Percentiles rank a stretch among this genome's conserved stretches.
phyloP scores from a whole-genome alignment of 2,113 vertebrate genomes.

The Clarias batrachus region DNA sequence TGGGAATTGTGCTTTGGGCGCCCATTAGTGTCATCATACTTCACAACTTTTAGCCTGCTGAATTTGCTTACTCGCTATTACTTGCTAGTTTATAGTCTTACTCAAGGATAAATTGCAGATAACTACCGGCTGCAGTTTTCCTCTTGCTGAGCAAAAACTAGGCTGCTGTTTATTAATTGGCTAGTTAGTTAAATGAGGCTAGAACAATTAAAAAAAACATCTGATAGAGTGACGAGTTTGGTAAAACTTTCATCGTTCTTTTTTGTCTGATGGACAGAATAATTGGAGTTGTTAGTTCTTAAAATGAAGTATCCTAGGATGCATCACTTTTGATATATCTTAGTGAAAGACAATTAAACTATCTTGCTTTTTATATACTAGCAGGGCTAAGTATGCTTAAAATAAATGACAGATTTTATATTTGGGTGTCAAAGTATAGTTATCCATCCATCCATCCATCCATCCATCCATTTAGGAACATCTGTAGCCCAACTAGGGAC shows the following conservation, averaged over 20 bases:
- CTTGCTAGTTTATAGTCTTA: not conserved
- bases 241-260: not conserved
- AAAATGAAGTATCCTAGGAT: not conserved
- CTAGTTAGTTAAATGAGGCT: not conserved
- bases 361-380: too few relatives aligned
- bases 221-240: not conserved
- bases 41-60: constrained; percentile 1
- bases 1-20: not conserved
- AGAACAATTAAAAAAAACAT: too few relatives aligned
- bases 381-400: too few relatives aligned
- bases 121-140: not conserved
- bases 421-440: too few relatives aligned
- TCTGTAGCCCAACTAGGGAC: too few relatives aligned
- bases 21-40: constrained; percentile 1
- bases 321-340: not conserved
- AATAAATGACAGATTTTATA: too few relatives aligned
- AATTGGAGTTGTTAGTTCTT: not conserved
- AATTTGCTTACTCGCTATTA: constrained; percentile 8
- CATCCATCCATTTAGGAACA: too few relatives aligned
- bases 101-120: not conserved
- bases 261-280: not conserved
- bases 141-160: not conserved
- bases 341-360: too few relatives aligned
- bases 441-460: too few relatives aligned
- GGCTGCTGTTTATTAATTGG: not conserved